Evolutionary conservation across 2,797 vertebrate species (phyloP).

Genomic region (Kryptopterus vitreolus): DNA sequence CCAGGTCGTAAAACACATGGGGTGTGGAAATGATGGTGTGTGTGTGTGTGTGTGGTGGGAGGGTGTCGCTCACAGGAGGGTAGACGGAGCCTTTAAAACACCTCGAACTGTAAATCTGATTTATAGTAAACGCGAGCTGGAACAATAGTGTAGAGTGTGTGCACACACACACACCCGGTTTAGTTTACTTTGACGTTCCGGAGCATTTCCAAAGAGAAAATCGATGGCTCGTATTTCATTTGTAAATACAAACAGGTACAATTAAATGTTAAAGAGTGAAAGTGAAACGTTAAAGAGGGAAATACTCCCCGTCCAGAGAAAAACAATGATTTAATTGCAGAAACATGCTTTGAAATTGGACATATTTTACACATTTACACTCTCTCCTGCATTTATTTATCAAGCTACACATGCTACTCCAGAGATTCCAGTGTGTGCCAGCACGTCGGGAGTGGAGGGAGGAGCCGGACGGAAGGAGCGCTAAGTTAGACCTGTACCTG

Average conservation of each 20-base stretch:
- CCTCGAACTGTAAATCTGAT: constrained; percentile 49
- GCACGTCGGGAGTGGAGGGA: no score
- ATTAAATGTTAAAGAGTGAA: no score
- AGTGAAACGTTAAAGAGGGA: no score
- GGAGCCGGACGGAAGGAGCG: no score
- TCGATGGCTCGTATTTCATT: constrained; percentile 22
- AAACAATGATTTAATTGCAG: not conserved
- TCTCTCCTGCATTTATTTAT: not conserved
- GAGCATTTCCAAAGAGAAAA: constrained; percentile 23
- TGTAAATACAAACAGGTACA: not conserved
- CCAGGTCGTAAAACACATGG: constrained; percentile 58
- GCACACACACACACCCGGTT: constrained; percentile 6
- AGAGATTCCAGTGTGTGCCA: no score
- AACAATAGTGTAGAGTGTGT: constrained; percentile 27
- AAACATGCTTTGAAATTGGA: not conserved
- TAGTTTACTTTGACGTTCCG: constrained; percentile 15
- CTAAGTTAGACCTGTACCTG: no score
- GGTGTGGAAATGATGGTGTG: constrained; percentile 52
- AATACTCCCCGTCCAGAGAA: no score
- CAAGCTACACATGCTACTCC: no score
- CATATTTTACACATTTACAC: not conserved
- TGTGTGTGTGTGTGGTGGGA: not conserved
- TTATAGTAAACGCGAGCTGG: constrained; percentile 45
- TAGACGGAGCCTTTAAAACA: constrained; percentile 49
- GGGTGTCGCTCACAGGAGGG: constrained; percentile 12